Evolutionary conservation across 2,797 vertebrate genomes (phyloP).

Genomic region (Sebastiscus tertius): DNA sequence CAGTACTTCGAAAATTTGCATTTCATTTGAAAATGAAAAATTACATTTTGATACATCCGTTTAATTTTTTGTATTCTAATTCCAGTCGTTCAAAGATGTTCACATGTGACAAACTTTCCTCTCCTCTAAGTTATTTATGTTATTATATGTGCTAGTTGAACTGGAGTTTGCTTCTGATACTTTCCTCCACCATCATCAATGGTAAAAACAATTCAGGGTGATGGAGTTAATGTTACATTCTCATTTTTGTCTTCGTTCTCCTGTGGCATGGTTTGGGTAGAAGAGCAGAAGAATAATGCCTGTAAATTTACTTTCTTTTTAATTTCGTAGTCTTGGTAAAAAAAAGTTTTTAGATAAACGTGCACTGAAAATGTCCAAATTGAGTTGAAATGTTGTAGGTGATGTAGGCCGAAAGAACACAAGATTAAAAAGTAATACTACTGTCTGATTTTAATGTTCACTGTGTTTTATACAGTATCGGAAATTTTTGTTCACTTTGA

Average conservation of each 20-base stretch:
- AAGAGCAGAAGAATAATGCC: constrained; percentile 83
- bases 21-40: constrained; percentile 87
- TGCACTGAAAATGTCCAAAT: constrained; percentile 98
- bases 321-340: constrained; percentile 93
- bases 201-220: constrained; percentile 88
- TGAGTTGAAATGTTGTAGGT: constrained; percentile 94
- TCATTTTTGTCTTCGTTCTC: constrained; percentile 88
- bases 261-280: constrained; percentile 93
- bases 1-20: constrained; percentile 90
- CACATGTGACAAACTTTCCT: constrained; percentile 75
- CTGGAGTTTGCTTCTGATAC: constrained; percentile 87
- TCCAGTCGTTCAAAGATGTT: constrained; percentile 81
- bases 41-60: constrained; percentile 97
- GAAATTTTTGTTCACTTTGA: constrained; percentile 98
- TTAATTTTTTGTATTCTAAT: constrained; percentile 86
- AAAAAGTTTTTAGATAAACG: constrained; percentile 89
- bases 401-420: constrained; percentile 87
- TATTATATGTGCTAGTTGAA: constrained; percentile 87
- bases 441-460: constrained; percentile 99
- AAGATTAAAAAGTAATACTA: constrained; percentile 92
- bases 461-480: constrained; percentile 99
- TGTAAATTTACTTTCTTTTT: constrained; percentile 83
- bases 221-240: constrained; percentile 84
- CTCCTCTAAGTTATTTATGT: constrained; percentile 79
- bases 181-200: constrained; percentile 88